Conservation (phyloP, 2,888 invertebrate species). For the Tribolium freemani region DNA sequence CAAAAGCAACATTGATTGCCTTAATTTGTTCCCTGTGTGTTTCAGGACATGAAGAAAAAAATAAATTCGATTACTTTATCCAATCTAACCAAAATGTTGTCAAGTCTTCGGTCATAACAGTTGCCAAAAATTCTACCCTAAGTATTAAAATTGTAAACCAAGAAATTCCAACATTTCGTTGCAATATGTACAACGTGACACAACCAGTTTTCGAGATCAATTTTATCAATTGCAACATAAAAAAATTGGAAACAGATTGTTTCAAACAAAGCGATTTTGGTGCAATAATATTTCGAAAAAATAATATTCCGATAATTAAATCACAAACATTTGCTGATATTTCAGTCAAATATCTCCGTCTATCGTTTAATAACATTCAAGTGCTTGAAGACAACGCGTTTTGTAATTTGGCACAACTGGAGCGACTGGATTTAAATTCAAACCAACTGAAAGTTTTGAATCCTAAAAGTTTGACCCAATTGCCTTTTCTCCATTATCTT, state of each 20-base stretch:
- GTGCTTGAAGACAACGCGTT: neutral
- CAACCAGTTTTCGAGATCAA: neutral
- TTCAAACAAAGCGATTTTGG: too few species aligned
- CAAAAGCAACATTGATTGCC: too few species aligned
- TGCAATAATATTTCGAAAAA: neutral
- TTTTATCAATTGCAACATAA: neutral
- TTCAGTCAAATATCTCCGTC: neutral
- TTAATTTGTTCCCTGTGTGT: too few species aligned
- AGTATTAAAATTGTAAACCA: too few species aligned
- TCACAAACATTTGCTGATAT: neutral
- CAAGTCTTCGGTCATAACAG: too few species aligned
- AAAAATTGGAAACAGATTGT: neutral
- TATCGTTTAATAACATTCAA: neutral
- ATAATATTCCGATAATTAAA: neutral
- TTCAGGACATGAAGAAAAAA: too few species aligned
- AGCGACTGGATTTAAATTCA: neutral
- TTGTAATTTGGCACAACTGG: neutral
- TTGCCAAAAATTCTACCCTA: too few species aligned
- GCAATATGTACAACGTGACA: too few species aligned
- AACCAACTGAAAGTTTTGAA: neutral
- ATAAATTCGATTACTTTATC: too few species aligned
- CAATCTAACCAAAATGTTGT: too few species aligned
- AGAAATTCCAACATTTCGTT: too few species aligned
- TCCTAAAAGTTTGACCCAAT: neutral
- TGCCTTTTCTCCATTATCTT: neutral